Evolutionary conservation across 2,888 invertebrate species (phyloP).

Genomic region (Ophion costatus): DNA sequence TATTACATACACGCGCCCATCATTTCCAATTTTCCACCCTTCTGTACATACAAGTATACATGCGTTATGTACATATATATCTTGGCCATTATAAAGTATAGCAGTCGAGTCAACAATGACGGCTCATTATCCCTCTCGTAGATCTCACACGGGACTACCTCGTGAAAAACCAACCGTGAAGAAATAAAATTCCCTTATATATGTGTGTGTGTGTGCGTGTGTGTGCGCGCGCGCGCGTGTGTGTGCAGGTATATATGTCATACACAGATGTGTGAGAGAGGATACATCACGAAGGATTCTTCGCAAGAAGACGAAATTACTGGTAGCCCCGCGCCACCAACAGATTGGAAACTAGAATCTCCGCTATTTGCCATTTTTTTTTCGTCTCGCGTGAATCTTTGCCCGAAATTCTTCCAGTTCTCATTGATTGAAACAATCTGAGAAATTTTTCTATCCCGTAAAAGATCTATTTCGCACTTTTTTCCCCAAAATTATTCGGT

Average conservation of each 20-base stretch:
- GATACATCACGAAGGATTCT: slow-evolving; percentile 24
- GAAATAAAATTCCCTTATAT: slow-evolving; percentile 63
- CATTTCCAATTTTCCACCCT: slow-evolving; percentile 63
- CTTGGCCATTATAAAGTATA: slow-evolving; percentile 28
- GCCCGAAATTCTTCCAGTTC: background rate
- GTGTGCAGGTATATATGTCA: too few relatives aligned
- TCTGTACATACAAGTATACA: slow-evolving; percentile 31
- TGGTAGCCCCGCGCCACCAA: background rate
- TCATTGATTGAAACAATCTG: background rate
- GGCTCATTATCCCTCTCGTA: slow-evolving; percentile 65
- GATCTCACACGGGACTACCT: slow-evolving; percentile 47
- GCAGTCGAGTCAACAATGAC: slow-evolving; percentile 61
- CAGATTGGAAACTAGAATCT: background rate
- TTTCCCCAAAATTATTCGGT: too few relatives aligned
- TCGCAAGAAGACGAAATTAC: slow-evolving; percentile 11
- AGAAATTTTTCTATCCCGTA: too few relatives aligned
- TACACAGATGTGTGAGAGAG: background rate
- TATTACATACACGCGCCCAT: slow-evolving; percentile 42
- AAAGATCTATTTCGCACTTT: too few relatives aligned
- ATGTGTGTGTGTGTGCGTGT: too few relatives aligned
- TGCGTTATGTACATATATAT: slow-evolving; percentile 4
- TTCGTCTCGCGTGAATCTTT: background rate
- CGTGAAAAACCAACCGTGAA: slow-evolving; percentile 64
- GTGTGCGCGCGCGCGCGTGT: too few relatives aligned
- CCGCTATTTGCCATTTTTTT: background rate